Percentiles rank a stretch among this genome's conserved stretches.
Evolutionary conservation across 2,113 vertebrate species (phyloP).

Genomic region (Tachysurus vachellii): DNA sequence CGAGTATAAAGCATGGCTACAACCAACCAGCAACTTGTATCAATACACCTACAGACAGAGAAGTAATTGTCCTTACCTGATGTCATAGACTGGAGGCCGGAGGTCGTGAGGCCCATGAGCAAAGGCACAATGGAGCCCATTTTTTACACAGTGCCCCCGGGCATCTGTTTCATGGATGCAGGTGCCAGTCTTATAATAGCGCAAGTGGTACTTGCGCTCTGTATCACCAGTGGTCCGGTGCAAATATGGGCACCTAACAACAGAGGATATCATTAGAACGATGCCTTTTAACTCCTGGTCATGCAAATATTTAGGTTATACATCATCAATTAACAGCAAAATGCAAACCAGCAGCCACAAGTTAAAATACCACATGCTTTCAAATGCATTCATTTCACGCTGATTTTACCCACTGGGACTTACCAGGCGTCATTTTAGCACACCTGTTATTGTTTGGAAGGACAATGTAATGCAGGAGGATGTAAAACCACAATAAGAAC

Average conservation of each 20-base stretch:
- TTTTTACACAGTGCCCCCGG: conserved; percentile 89
- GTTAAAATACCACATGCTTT: background rate
- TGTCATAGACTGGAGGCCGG: conserved; percentile 88
- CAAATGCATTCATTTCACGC: background rate
- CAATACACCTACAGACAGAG: background rate
- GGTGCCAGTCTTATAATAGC: conserved; percentile 93
- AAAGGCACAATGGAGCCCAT: conserved; percentile 91
- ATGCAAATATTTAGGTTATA: background rate
- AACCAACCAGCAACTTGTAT: background rate
- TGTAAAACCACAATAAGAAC: background rate
- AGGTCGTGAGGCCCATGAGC: conserved; percentile 90
- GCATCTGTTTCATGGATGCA: conserved; percentile 92
- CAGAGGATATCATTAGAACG: background rate
- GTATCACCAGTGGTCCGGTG: conserved; percentile 93
- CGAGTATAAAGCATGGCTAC: background rate
- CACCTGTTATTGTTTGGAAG: background rate
- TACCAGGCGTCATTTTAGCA: background rate
- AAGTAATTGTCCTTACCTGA: conserved; percentile 72
- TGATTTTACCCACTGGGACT: background rate
- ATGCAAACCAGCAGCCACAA: background rate
- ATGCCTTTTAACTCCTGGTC: background rate
- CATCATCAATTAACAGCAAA: background rate
- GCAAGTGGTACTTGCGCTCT: conserved; percentile 92
- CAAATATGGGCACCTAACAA: conserved; percentile 85
- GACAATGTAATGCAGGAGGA: background rate